These are phyloP conservation scores for Urocolius indicus DNA, from an alignment of 2,113 vertebrate species.

Conservation along the genomic window DNA sequence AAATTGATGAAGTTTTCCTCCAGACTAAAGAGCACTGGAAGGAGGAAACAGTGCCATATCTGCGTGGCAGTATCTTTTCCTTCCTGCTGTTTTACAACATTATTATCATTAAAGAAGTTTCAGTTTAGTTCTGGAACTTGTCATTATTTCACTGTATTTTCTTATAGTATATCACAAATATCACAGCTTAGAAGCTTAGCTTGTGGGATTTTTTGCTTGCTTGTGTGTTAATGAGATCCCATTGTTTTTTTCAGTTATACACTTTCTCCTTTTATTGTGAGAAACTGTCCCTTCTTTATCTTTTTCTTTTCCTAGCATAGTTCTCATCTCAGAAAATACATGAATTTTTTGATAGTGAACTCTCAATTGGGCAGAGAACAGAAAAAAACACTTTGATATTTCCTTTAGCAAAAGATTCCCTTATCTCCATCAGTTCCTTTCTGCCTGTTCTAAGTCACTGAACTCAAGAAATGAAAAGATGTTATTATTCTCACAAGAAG, in stretches of 20 bases:
- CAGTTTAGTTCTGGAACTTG: neutral
- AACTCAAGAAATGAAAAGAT: constrained; percentile 45
- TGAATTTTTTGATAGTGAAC: neutral
- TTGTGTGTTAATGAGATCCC: neutral
- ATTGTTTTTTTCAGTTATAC: neutral
- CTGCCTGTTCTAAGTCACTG: constrained; percentile 2
- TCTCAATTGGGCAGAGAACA: neutral
- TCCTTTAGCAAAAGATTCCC: neutral
- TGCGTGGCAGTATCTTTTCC: neutral
- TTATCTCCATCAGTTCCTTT: constrained; percentile 8
- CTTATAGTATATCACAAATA: neutral
- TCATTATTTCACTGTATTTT: neutral
- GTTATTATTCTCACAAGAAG: neutral
- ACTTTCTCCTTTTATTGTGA: too few species aligned
- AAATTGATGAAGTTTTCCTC: neutral
- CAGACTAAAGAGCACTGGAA: neutral
- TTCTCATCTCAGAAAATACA: neutral
- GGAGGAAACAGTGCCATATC: neutral
- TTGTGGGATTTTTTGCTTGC: neutral
- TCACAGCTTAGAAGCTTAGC: neutral
- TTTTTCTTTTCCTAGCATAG: neutral
- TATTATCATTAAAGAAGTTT: neutral
- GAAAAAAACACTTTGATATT: neutral
- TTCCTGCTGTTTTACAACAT: neutral
- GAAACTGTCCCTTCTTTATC: neutral